A percentile compares a stretch with the other conserved stretches of the same genome.
These are phyloP conservation scores for Phallusia fumigata DNA, from an alignment of 23 tunicate species.

Conservation along the genomic window DNA sequence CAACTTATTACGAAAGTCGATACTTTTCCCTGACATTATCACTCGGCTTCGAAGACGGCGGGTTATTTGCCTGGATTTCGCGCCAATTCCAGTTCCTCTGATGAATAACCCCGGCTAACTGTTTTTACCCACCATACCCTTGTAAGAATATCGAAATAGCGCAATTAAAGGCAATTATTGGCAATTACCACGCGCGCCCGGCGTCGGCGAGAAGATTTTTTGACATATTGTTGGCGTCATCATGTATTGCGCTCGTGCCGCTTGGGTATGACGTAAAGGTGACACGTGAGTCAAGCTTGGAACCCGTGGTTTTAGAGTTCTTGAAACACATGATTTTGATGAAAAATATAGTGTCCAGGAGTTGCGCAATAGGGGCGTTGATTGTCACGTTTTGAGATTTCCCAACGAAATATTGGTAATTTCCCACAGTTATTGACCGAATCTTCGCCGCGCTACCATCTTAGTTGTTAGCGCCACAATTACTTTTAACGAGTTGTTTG, in stretches of 20 bases:
- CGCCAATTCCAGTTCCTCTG: background rate
- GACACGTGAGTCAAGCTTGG: background rate
- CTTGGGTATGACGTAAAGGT: background rate
- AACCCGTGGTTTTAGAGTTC: background rate
- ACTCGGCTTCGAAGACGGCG: background rate
- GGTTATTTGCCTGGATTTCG: background rate
- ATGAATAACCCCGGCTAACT: background rate
- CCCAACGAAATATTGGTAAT: no score
- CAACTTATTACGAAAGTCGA: background rate
- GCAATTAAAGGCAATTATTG: background rate
- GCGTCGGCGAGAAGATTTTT: slow-evolving; percentile 7
- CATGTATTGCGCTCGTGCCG: background rate
- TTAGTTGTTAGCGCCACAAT: no score
- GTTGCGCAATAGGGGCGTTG: background rate
- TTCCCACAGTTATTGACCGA: no score
- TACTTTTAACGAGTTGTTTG: no score
- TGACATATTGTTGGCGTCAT: slow-evolving; percentile 3
- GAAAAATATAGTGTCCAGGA: background rate
- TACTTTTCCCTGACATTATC: slow-evolving; percentile 1
- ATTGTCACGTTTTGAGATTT: no score
- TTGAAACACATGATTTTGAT: background rate
- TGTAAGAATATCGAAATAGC: background rate
- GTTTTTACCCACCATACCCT: background rate
- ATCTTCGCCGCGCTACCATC: no score
- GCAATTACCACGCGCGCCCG: background rate